phyloP scores from a whole-genome alignment of 2,797 vertebrate species.

The Pagetopsis macropterus region DNA sequence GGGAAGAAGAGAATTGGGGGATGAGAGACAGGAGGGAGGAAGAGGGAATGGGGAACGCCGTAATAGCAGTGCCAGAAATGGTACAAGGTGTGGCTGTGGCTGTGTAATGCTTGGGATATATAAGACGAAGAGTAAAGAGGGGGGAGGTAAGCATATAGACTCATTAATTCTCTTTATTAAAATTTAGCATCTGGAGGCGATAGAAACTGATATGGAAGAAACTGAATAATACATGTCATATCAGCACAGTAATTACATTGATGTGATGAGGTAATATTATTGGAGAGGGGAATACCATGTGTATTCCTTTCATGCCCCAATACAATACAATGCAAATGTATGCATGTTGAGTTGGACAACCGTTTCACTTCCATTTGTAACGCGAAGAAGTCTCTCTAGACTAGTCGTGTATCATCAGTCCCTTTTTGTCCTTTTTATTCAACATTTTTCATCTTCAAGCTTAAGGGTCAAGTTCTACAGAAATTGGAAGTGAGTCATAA shows the following conservation, averaged over 20 bases:
- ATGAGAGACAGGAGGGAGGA: slow-evolving; percentile 1
- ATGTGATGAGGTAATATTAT: slow-evolving; percentile 50
- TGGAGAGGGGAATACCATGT: background rate
- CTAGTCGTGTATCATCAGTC: background rate
- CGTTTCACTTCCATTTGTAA: background rate
- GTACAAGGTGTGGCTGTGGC: slow-evolving; percentile 27
- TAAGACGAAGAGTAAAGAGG: slow-evolving; percentile 27
- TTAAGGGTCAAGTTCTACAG: background rate
- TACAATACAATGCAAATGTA: background rate
- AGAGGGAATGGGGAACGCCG: slow-evolving; percentile 20
- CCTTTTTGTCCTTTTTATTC: background rate
- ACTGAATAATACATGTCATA: slow-evolving; percentile 66
- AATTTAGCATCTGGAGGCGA: slow-evolving; percentile 63
- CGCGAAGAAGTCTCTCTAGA: background rate
- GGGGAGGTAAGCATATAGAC: slow-evolving; percentile 26
- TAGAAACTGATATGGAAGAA: slow-evolving; percentile 54
- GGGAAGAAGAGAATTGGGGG: slow-evolving; percentile 3
- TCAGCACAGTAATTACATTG: slow-evolving; percentile 56
- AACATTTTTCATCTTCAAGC: background rate
- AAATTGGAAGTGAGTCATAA: background rate
- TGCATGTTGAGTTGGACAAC: background rate
- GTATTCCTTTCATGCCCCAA: background rate
- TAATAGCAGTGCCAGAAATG: slow-evolving; percentile 28
- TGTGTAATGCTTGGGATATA: slow-evolving; percentile 32
- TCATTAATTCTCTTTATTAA: slow-evolving; percentile 65